A percentile compares a stretch with the other conserved stretches of the same genome.
Evolutionary conservation across 1,140 invertebrate genomes (phyloP).

Genomic region (Drosophila orena): DNA sequence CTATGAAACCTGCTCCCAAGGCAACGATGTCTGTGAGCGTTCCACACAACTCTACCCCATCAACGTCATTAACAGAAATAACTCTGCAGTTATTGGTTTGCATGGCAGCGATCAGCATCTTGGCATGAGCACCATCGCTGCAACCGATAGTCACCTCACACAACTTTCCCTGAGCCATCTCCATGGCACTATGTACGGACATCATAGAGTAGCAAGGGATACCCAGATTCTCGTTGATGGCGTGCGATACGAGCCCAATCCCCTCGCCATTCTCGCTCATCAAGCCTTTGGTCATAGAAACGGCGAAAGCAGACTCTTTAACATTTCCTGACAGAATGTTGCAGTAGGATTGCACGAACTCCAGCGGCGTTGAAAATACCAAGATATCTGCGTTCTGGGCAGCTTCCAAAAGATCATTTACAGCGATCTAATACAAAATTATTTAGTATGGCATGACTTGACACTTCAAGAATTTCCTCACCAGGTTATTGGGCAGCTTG

Average conservation of each 20-base stretch:
- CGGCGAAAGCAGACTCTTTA: slow-evolving; percentile 94
- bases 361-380: slow-evolving; percentile 99
- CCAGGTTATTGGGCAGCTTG: slow-evolving; percentile 54
- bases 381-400: slow-evolving; percentile 96
- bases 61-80: slow-evolving; percentile 96
- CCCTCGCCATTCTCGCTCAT: slow-evolving; percentile 93
- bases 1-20: slow-evolving; percentile 97
- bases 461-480: slow-evolving; percentile 24
- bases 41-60: slow-evolving; percentile 98
- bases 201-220: slow-evolving; percentile 97
- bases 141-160: slow-evolving; percentile 99
- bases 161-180: slow-evolving; percentile 97
- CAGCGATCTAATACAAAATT: slow-evolving; percentile 91
- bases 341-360: slow-evolving; percentile 95
- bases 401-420: slow-evolving; percentile 95
- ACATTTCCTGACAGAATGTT: slow-evolving; percentile 93
- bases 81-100: slow-evolving; percentile 98
- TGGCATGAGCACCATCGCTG: slow-evolving; percentile 89
- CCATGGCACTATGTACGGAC: slow-evolving; percentile 98
- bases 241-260: slow-evolving; percentile 96
- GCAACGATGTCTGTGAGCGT: slow-evolving; percentile 99
- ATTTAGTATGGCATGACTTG: no score
- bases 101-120: slow-evolving; percentile 93
- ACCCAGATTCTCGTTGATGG: slow-evolving; percentile 88
- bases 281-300: slow-evolving; percentile 98